Evolutionary conservation across 2,113 vertebrate species (phyloP).

Genomic region (Elachura formosa): DNA sequence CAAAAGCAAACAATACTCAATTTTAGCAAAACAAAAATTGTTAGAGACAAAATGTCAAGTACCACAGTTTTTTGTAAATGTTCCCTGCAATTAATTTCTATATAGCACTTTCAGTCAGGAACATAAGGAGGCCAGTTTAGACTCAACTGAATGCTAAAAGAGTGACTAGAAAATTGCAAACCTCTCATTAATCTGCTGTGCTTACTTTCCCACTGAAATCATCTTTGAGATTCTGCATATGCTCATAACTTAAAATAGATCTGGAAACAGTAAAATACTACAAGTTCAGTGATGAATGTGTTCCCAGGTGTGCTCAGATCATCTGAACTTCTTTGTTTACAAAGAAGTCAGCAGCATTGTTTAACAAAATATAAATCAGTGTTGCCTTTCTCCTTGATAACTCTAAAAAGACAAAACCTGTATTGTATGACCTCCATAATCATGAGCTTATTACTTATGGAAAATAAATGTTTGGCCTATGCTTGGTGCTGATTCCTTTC

Average conservation of each 20-base stretch:
- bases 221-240: constrained; percentile 21
- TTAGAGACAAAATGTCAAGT: background rate
- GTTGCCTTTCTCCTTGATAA: background rate
- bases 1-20: background rate
- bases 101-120: background rate
- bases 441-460: constrained; percentile 20
- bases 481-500: background rate
- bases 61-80: background rate
- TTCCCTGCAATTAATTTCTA: background rate
- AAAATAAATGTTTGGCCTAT: constrained; percentile 4
- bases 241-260: background rate
- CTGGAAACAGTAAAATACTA: background rate
- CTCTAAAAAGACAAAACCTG: constrained; percentile 17
- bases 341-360: constrained; percentile 5
- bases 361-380: background rate
- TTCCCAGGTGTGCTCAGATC: background rate
- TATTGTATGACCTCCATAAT: background rate
- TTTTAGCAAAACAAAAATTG: background rate
- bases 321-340: constrained; percentile 40
- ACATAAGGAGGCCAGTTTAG: constrained; percentile 10
- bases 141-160: background rate
- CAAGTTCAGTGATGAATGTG: background rate
- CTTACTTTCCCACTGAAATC: constrained; percentile 24
- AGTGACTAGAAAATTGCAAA: constrained; percentile 24
- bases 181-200: constrained; percentile 21